Conservation (phyloP, 2,797 vertebrate species). For the Gymnopithys bicolor region DNA sequence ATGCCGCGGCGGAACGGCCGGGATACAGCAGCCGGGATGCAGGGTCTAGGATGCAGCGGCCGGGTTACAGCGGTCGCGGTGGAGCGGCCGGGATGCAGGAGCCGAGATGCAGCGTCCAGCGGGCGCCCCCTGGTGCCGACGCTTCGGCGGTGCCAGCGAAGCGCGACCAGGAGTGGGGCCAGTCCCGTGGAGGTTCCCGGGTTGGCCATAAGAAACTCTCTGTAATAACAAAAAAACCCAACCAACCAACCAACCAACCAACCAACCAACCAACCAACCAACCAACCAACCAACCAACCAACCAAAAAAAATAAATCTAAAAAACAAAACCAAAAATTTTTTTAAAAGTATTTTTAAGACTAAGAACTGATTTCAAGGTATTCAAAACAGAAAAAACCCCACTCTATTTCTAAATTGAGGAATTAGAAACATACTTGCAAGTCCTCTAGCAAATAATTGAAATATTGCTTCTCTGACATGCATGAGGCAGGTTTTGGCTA, state of each 20-base stretch:
- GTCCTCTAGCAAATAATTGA: rapidly evolving
- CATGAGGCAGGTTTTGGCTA: not conserved
- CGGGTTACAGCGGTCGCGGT: not conserved
- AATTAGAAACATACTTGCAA: not conserved
- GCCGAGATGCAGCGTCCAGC: not conserved
- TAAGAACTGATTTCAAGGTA: not conserved
- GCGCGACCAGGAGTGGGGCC: not conserved
- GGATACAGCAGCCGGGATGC: not conserved
- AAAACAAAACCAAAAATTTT: no score
- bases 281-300: no score
- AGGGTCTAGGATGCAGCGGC: no score
- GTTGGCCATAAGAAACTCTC: rapidly evolving
- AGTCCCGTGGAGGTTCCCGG: rapidly evolving
- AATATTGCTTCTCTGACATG: not conserved
- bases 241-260: no score
- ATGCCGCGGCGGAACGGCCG: not conserved
- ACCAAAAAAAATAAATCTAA: no score
- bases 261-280: no score
- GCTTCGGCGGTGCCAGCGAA: no score
- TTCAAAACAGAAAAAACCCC: rapidly evolving
- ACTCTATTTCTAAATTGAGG: not conserved
- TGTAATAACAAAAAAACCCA: no score
- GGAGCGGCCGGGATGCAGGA: not conserved
- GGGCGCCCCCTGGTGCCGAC: not conserved
- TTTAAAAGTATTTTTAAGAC: not conserved